These are phyloP conservation scores for Nomada ferruginata DNA, from an alignment of 2,888 invertebrate species.

Conservation along the genomic window DNA sequence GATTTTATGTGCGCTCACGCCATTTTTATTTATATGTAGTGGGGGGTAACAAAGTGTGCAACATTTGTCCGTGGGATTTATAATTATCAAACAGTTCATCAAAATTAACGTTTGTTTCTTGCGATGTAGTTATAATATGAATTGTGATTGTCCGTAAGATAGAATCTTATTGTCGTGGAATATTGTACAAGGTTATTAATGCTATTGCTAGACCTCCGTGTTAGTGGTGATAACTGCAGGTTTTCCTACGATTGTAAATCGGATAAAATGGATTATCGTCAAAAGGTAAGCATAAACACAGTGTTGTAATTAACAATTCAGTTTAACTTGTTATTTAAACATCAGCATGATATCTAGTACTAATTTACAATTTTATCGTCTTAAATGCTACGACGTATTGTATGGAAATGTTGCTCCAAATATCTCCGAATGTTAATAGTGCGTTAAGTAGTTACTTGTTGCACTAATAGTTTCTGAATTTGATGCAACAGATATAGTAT, in stretches of 20 bases:
- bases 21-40: constrained; percentile 74
- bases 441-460: constrained; percentile 2
- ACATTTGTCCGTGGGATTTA: constrained; percentile 52
- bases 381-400: constrained; percentile 10
- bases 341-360: background rate
- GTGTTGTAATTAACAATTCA: background rate
- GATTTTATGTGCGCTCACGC: constrained; percentile 61
- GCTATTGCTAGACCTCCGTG: constrained; percentile 71
- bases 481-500: background rate
- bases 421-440: constrained; percentile 4
- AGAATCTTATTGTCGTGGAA: constrained; percentile 32
- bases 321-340: background rate
- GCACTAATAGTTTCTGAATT: background rate
- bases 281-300: constrained; percentile 70
- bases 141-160: constrained; percentile 15
- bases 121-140: constrained; percentile 49
- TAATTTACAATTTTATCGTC: background rate
- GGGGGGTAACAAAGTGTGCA: constrained; percentile 65
- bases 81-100: constrained; percentile 41
- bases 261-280: constrained; percentile 80
- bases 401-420: constrained; percentile 1
- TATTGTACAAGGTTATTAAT: constrained; percentile 67
- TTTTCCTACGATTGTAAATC: constrained; percentile 70
- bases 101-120: constrained; percentile 36
- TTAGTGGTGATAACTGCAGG: constrained; percentile 69